Conservation (phyloP, 2,113 vertebrate species). For the Tenrec ecaudatus region DNA sequence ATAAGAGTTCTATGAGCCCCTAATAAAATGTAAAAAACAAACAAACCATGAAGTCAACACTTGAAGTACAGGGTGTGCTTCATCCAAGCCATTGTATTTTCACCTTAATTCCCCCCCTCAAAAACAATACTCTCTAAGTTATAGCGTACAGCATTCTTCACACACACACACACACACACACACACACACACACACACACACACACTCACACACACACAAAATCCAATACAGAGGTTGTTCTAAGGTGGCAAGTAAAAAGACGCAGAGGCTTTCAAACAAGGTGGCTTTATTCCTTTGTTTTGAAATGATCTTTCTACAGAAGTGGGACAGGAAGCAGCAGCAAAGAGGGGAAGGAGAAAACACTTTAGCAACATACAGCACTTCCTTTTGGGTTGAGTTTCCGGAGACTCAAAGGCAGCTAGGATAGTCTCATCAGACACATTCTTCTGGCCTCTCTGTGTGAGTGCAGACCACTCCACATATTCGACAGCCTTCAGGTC, state of each 20-base stretch:
- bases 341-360: slow-evolving; percentile 92
- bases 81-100: too few species aligned
- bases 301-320: slow-evolving; percentile 89
- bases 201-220: slow-evolving; percentile 19
- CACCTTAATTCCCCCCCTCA: too few species aligned
- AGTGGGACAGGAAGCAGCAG: slow-evolving; percentile 91
- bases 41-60: too few species aligned
- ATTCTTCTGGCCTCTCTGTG: slow-evolving; percentile 99
- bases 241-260: slow-evolving; percentile 87
- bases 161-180: slow-evolving; percentile 12
- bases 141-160: slow-evolving; percentile 78
- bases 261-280: slow-evolving; percentile 89
- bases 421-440: slow-evolving; percentile 99
- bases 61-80: too few species aligned
- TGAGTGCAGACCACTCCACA: slow-evolving; percentile 75
- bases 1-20: too few species aligned
- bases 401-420: slow-evolving; percentile 98
- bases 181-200: slow-evolving; percentile 45
- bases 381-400: slow-evolving; percentile 99
- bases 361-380: slow-evolving; percentile 98
- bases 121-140: slow-evolving; percentile 80
- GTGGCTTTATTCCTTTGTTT: slow-evolving; percentile 88
- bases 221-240: slow-evolving; percentile 89
- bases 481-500: too few species aligned
- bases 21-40: too few species aligned